Percentiles rank a stretch among this genome's conserved stretches.
Evolutionary conservation across 2,113 vertebrate genomes (phyloP).

Genomic region (Nycticorax nycticorax): DNA sequence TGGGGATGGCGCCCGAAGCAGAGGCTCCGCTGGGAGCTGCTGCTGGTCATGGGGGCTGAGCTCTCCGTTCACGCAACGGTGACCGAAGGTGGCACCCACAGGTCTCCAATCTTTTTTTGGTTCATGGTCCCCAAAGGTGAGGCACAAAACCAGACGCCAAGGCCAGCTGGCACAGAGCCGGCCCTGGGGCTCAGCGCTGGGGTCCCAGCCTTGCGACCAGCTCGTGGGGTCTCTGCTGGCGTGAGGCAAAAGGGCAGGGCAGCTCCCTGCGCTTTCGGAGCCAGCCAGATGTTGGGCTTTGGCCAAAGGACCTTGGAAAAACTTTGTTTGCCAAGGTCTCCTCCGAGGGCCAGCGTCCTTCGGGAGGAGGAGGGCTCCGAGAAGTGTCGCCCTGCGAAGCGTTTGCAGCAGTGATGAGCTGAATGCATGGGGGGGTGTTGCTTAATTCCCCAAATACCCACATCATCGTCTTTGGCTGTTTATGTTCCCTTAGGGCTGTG

Average conservation of each 20-base stretch:
- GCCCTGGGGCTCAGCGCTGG: neutral
- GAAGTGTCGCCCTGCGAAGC: neutral
- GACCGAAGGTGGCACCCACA: rapidly evolving
- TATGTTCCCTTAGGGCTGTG: neutral
- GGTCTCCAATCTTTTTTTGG: neutral
- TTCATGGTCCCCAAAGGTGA: neutral
- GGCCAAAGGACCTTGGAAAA: neutral
- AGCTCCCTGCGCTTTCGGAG: neutral
- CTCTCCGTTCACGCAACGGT: neutral
- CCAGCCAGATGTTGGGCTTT: neutral
- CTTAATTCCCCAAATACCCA: neutral
- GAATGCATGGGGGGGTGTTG: rapidly evolving
- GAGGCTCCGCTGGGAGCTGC: neutral
- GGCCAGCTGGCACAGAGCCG: neutral
- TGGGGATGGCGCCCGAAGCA: too few relatives aligned
- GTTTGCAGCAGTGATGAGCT: neutral
- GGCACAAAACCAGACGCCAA: neutral
- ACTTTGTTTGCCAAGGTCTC: neutral
- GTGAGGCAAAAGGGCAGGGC: neutral
- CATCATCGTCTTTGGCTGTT: neutral
- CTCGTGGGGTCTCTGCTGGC: neutral
- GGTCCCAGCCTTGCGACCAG: neutral
- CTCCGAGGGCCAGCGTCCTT: neutral
- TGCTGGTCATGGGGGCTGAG: rapidly evolving
- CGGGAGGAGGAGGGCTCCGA: neutral